A percentile compares a stretch with the other conserved stretches of the same genome.
Conservation (phyloP, 1,140 invertebrate species). For the Macrobrachium rosenbergii region DNA sequence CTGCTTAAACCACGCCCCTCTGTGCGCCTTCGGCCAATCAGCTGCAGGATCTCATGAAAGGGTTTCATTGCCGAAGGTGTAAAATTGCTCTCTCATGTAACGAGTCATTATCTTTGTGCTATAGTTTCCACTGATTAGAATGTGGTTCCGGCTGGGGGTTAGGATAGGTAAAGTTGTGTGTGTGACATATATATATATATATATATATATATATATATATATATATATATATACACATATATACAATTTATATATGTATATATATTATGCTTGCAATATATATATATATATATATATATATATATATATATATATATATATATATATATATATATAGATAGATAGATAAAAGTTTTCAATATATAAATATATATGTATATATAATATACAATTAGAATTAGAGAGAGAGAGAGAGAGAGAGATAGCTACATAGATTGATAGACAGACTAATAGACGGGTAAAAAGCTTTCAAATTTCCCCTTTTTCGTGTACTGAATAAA, state of each 20-base stretch:
- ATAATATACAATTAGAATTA: neutral
- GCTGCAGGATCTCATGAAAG: no score
- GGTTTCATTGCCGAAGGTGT: no score
- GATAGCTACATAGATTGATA: neutral
- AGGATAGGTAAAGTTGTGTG: no score
- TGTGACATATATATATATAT: neutral
- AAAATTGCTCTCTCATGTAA: neutral
- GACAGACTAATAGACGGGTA: neutral
- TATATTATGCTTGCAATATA: conserved; percentile 8
- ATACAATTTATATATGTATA: neutral
- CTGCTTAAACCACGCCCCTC: no score
- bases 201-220: conserved; percentile 10
- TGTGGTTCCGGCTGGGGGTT: neutral
- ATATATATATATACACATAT: conserved; percentile 3
- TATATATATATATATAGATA: neutral
- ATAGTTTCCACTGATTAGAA: neutral
- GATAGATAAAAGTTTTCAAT: no score
- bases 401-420: neutral
- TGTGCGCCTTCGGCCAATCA: no score
- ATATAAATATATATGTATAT: conserved; percentile 4
- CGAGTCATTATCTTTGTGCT: neutral
- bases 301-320: conserved; percentile 10
- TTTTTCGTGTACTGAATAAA: neutral
- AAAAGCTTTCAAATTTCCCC: neutral
- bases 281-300: conserved; percentile 16